phyloP scores from a whole-genome alignment of 2,113 vertebrate species.

The Chionis minor region DNA sequence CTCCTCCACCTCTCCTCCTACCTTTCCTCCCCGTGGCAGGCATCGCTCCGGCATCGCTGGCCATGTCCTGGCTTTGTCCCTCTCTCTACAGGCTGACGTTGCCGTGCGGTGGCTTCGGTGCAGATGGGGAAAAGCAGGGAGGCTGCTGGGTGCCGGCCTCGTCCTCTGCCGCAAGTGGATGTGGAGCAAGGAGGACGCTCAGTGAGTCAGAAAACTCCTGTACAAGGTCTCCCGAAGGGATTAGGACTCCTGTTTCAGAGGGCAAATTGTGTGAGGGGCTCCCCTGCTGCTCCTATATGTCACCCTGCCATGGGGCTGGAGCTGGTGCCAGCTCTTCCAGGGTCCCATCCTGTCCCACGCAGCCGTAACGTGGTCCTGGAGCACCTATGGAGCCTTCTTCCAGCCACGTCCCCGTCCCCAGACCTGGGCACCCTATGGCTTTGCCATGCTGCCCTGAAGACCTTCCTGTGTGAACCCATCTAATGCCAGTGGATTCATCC shows the following conservation, averaged over 20 bases:
- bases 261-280: not conserved
- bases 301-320: rapidly evolving
- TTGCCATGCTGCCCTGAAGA: not conserved
- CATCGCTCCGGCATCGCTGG: too few species aligned
- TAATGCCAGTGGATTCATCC: not conserved
- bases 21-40: not conserved
- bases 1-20: not conserved
- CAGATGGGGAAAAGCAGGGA: not conserved
- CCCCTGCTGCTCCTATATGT: not conserved
- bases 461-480: not conserved
- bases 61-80: not conserved
- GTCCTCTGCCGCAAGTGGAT: too few species aligned
- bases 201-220: not conserved
- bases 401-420: not conserved
- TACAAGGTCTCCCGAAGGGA: not conserved
- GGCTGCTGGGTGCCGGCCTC: not conserved
- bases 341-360: not conserved
- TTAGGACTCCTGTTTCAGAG: not conserved
- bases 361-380: not conserved
- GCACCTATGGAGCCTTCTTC: not conserved
- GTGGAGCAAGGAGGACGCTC: not conserved
- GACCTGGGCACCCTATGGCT: too few species aligned
- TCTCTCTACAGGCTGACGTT: rapidly evolving
- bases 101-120: not conserved
- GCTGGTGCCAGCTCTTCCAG: not conserved